Conservation (phyloP, 2,797 vertebrate species). For the Kryptolebias ocellatus region DNA sequence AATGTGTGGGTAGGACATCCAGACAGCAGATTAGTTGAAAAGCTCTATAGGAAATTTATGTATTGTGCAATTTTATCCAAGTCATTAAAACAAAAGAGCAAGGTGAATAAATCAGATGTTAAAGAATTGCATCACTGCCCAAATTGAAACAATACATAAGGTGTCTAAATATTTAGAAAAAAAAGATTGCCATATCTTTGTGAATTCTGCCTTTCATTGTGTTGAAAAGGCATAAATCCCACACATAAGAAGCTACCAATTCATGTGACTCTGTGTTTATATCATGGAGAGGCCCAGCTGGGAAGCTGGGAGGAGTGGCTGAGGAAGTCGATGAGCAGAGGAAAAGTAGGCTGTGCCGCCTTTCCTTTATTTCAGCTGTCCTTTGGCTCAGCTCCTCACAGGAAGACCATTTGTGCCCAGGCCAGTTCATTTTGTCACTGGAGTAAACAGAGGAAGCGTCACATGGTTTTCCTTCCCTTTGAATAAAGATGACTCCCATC, state of each 20-base stretch:
- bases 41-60: conserved; percentile 15
- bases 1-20: no score
- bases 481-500: conserved; percentile 58
- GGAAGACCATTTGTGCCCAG: conserved; percentile 63
- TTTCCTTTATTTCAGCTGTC: conserved; percentile 56
- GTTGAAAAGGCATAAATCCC: conserved; percentile 54
- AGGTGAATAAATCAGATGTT: conserved; percentile 37
- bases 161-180: conserved; percentile 70
- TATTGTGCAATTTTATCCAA: conserved; percentile 28
- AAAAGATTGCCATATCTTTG: conserved; percentile 60
- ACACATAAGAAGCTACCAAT: conserved; percentile 51
- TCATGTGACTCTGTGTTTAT: conserved; percentile 59
- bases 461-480: conserved; percentile 77
- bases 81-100: conserved; percentile 58
- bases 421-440: conserved; percentile 67
- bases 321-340: conserved; percentile 64
- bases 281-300: conserved; percentile 40
- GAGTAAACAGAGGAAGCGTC: conserved; percentile 82
- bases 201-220: conserved; percentile 67
- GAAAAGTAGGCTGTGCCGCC: conserved; percentile 54
- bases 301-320: conserved; percentile 42
- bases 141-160: conserved; percentile 58
- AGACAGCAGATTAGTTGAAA: background rate
- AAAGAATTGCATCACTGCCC: conserved; percentile 52
- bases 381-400: conserved; percentile 51